Evolutionary conservation across 2,888 invertebrate genomes (phyloP), one percentile per base, ranked within the genome.

Genomic region (Drosophila kuntzei): DNA sequence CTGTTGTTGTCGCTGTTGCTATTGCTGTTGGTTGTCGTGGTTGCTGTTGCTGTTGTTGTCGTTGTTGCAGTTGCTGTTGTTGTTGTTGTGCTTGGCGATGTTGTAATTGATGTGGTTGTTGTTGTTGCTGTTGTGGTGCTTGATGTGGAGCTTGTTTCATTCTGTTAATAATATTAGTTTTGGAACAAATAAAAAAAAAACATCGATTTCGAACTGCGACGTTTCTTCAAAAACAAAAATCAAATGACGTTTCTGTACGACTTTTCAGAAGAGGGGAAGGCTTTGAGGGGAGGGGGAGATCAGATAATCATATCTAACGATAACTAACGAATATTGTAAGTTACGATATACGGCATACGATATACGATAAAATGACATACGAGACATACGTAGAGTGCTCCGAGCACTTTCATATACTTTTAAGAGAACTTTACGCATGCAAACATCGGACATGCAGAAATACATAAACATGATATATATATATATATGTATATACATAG

Each of bases 151-250:
- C 89, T 79, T 87, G 90, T 89, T 81, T 91, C 91, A 84, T 87
- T 91, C 91, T 91, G 91, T 91, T 91, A 91, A 91, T 91, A 89
- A 90, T 90, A 90, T 90, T 87, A 87, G 90, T 89, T 90, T 77
- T 75, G 84, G 87, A 87, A 86, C 89, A 83, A 89, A 90, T 88
- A 29, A 88, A 84, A 84, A 65, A 76, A 69, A 72, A 58, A 43
- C 25, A 9, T n/a, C n/a, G n/a, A 44, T 70, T 46, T 76, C 63
- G 71, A 71, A 67, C 88, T 76, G 76, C 70, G 59, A 55, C 74
- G 71, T 64, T 63, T 77, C 58, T 75, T 65, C 51, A 60, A 67
- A 71, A 81, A 63, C 73, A 84, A 87, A 89, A 79, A 76, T 73
- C 74, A 77, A 85, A 86, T 68, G 44, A 29, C 34, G 20, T 53